Percentiles rank a stretch among this genome's conserved stretches.
phyloP scores from a whole-genome alignment of 2,888 invertebrate genomes.

The Nematopogon swammerdamellus region DNA sequence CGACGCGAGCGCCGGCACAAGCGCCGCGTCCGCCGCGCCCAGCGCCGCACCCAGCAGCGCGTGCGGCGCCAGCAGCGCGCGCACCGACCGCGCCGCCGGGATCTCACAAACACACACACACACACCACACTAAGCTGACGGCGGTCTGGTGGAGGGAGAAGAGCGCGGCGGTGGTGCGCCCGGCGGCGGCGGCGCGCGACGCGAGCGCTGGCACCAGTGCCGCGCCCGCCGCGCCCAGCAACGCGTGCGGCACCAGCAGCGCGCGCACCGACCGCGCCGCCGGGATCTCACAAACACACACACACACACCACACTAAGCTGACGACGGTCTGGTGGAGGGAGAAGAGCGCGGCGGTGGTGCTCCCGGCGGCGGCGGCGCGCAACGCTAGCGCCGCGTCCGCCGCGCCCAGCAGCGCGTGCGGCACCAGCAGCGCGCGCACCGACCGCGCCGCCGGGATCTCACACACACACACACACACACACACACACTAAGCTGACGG shows the following conservation, averaged over 20 bases:
- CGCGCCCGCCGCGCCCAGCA: slow-evolving; percentile 34
- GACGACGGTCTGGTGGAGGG: slow-evolving; percentile 34
- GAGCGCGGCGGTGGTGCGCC: slow-evolving; percentile 30
- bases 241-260: slow-evolving; percentile 30
- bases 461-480: neutral
- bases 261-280: slow-evolving; percentile 17
- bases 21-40: slow-evolving; percentile 37
- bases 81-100: slow-evolving; percentile 20
- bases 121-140: slow-evolving; percentile 18
- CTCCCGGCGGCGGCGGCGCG: slow-evolving; percentile 16
- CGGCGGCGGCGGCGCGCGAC: slow-evolving; percentile 18
- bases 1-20: slow-evolving; percentile 34
- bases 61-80: slow-evolving; percentile 28
- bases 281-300: slow-evolving; percentile 14
- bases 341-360: slow-evolving; percentile 37
- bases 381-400: slow-evolving; percentile 28
- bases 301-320: slow-evolving; percentile 14
- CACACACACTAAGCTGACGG: slow-evolving; percentile 22
- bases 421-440: slow-evolving; percentile 21
- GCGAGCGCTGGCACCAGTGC: slow-evolving; percentile 41
- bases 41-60: slow-evolving; percentile 34
- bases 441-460: slow-evolving; percentile 21
- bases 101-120: slow-evolving; percentile 7
- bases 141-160: slow-evolving; percentile 40
- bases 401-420: slow-evolving; percentile 34